Base-by-base conservation (phyloP, 2,888 invertebrate genomes). In the Drosophila antonietae region DNA sequence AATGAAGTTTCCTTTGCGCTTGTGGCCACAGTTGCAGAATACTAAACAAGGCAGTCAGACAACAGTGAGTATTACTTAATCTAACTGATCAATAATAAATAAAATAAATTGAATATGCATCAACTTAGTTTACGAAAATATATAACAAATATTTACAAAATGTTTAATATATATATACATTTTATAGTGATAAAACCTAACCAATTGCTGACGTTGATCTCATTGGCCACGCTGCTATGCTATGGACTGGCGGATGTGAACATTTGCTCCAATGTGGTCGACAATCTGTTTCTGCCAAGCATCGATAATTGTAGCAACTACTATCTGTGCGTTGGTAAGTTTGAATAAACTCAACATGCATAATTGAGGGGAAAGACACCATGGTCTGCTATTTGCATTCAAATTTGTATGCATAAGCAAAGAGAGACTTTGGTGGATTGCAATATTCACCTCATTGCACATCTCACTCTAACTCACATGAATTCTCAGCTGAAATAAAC, bases 241-340 rank as follows among this genome's bases (percentile, higher is more conserved):
- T 31, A 28, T 35, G 67, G 51, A 31, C 44, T 55, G 5, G 63
- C 63, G 0, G 31, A 57, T 0, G 46, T 89, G 0, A 83, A 90
- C 35, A 60, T 90, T 47, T 90, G 90, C 60, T 73, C 74, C 7
- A 60, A 68, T 56, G 89, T 78, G 31, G 57, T 49, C 0, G 72
- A 86, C 53, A 88, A 90, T 41, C 49, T 90, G 0, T 90, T 90
- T 35, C 46, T 90, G 59, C 90, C 91, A 8, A 53, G 72, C 31
- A 20, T 90, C 1, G 41, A 37, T 33, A 69, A 84, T 63, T 90
- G 90, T 39, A 71, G 60, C 20, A 12, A 75, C 9, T 92, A 92
- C 47, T 74, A 78, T 60, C 67, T 90, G 8, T 92, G 92, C 57
- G 49, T 88, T 61, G 66, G 82, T 72, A 41, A 68, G 89, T 73